Evolutionary conservation across 1,140 invertebrate genomes (phyloP).

Genomic region (Steinernema khuongi): DNA sequence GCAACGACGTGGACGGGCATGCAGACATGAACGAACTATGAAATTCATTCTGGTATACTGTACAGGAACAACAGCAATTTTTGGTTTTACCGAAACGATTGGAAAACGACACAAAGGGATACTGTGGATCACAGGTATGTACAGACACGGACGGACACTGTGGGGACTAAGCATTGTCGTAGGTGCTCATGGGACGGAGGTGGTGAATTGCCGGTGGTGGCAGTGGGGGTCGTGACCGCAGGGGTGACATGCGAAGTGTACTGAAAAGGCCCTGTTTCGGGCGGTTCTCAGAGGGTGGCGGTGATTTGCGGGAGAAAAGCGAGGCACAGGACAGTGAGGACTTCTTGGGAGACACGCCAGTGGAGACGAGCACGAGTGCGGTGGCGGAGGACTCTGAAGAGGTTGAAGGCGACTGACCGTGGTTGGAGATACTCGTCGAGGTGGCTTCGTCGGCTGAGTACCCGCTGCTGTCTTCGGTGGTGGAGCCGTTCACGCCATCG

Average conservation of each 20-base stretch:
- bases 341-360: constrained; percentile 16
- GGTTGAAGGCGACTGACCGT: constrained; percentile 20
- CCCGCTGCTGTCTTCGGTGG: constrained; percentile 36
- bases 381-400: constrained; percentile 17
- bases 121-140: constrained; percentile 11
- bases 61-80: not conserved
- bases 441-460: constrained; percentile 35
- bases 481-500: constrained; percentile 27
- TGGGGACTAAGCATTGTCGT: constrained; percentile 7
- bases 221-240: not conserved
- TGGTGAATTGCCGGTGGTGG: not conserved
- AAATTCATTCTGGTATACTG: not conserved
- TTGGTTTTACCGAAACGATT: not conserved
- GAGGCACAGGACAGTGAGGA: constrained; percentile 22
- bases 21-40: not conserved
- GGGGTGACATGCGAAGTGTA: constrained; percentile 4
- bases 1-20: not conserved
- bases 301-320: not conserved
- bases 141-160: constrained; percentile 5
- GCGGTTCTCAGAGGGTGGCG: not conserved
- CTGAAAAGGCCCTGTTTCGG: constrained; percentile 8
- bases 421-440: constrained; percentile 18
- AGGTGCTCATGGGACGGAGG: not conserved
- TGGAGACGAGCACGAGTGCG: constrained; percentile 15
- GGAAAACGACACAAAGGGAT: not conserved